A percentile compares a stretch with the other conserved stretches of the same genome.
Evolutionary conservation across 2,113 vertebrate species (phyloP).

Genomic region (Callopanchax toddi): DNA sequence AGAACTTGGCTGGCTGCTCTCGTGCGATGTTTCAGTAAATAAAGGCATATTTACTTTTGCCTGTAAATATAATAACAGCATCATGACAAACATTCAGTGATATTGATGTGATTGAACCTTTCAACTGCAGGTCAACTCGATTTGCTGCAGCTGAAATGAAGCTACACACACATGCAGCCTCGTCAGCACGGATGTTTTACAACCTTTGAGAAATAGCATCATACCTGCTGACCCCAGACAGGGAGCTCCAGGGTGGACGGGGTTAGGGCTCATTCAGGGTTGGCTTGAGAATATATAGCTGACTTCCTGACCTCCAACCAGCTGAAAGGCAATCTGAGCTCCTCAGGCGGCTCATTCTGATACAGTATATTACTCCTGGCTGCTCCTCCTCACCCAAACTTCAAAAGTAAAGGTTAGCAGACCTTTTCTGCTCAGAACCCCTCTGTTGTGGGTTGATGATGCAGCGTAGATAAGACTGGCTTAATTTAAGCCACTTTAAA

Average conservation of each 20-base stretch:
- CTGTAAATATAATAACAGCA: neutral
- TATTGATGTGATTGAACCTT: neutral
- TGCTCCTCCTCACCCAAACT: neutral
- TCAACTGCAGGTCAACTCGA: neutral
- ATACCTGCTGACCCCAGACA: neutral
- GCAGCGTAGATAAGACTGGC: neutral
- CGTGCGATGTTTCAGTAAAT: too few species aligned
- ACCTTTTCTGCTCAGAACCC: too few species aligned
- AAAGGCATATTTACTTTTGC: neutral
- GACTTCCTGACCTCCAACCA: neutral
- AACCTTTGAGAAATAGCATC: neutral
- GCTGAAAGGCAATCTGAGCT: slow-evolving; percentile 3
- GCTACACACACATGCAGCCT: neutral
- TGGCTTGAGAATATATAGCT: slow-evolving; percentile 14
- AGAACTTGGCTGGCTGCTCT: too few species aligned
- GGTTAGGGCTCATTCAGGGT: neutral
- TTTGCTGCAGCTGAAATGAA: neutral
- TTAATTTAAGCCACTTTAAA: neutral
- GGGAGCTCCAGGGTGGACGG: neutral
- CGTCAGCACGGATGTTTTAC: neutral
- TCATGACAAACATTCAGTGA: neutral
- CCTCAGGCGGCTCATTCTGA: neutral
- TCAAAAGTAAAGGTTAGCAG: neutral
- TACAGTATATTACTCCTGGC: neutral
- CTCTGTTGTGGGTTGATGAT: neutral